A percentile compares a stretch with the other conserved stretches of the same genome.
Conservation (phyloP, 2,113 vertebrate species). For the Silurus glanis region DNA sequence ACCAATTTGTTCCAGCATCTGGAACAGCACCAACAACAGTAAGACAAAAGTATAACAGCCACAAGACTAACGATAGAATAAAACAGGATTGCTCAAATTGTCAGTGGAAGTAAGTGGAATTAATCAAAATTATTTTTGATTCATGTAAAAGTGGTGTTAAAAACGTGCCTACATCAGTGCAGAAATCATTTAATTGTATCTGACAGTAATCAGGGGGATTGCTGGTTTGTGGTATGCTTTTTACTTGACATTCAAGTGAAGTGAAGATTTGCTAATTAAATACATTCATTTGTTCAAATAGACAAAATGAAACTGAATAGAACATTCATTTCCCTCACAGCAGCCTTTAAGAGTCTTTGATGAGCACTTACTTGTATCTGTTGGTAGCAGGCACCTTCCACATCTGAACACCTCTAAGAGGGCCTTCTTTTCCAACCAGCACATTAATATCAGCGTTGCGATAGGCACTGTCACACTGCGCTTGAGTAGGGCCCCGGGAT, state of each 20-base stretch:
- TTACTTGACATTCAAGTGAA: not conserved
- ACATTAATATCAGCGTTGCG: conserved; percentile 78
- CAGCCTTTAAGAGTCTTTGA: no score
- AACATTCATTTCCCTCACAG: not conserved
- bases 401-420: conserved; percentile 78
- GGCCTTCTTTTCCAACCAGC: conserved; percentile 74
- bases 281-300: not conserved
- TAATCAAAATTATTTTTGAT: not conserved
- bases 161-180: not conserved
- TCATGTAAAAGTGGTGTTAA: not conserved
- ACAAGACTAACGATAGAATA: not conserved
- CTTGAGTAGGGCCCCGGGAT: conserved; percentile 80
- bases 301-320: not conserved
- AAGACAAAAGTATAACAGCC: not conserved
- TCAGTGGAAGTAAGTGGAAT: no score
- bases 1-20: not conserved
- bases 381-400: conserved; percentile 82
- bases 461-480: conserved; percentile 83
- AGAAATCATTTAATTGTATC: not conserved
- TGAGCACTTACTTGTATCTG: conserved; percentile 74
- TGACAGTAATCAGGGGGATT: not conserved
- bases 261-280: not conserved
- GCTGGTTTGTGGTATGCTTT: no score
- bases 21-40: not conserved
- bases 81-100: not conserved